phyloP scores from a whole-genome alignment of 1,140 invertebrate genomes.

The Plodia interpunctella region DNA sequence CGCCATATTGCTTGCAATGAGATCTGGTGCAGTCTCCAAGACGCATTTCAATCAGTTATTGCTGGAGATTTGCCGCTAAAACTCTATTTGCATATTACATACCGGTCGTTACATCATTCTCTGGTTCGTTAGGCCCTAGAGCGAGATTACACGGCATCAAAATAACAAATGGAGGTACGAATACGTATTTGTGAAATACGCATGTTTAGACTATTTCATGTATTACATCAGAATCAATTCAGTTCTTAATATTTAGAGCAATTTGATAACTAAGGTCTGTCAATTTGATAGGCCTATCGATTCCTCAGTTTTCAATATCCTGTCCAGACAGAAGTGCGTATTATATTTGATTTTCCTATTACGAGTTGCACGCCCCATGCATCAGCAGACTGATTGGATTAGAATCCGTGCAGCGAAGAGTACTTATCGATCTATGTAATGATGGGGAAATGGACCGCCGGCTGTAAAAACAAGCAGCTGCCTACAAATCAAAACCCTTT shows the following conservation, averaged over 20 bases:
- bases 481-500: conserved; percentile 46
- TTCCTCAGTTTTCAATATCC: conserved; percentile 54
- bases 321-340: conserved; percentile 27
- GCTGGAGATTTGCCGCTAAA: conserved; percentile 39
- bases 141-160: neutral
- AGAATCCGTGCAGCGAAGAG: conserved; percentile 21
- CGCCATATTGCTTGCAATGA: conserved; percentile 33
- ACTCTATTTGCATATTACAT: conserved; percentile 29
- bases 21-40: conserved; percentile 22
- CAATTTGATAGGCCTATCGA: conserved; percentile 16
- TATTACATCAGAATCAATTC: neutral
- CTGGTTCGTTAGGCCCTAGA: conserved; percentile 20
- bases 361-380: conserved; percentile 12
- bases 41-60: conserved; percentile 21
- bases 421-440: conserved; percentile 39
- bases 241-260: too few species aligned
- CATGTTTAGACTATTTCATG: too few species aligned
- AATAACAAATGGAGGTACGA: neutral
- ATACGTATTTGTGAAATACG: neutral
- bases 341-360: conserved; percentile 24
- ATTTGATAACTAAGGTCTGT: too few species aligned
- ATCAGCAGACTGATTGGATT: conserved; percentile 28
- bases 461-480: conserved; percentile 31
- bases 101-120: conserved; percentile 20
- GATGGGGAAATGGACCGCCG: conserved; percentile 43